Evolutionary conservation across 1,140 invertebrate genomes (phyloP), one percentile per base, ranked within the genome.

Genomic region (Hyles euphorbiae): DNA sequence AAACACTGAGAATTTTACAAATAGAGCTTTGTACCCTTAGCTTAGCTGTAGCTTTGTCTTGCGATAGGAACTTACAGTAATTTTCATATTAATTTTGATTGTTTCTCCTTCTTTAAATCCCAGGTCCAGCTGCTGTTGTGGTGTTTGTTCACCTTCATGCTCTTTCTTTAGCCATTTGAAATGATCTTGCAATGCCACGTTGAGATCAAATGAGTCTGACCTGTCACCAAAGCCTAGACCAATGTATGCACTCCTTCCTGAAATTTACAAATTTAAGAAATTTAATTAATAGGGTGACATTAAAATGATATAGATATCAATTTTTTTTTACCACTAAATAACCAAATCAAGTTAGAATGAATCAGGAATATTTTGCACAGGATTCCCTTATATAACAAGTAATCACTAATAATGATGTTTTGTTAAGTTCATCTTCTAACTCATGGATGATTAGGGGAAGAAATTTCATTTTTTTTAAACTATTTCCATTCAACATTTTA

Each of bases 181-280:
- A 86, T 99, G 98, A 90, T 99, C 98, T 91, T 99, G 98, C 40
- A 99, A 91, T 32, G 98, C 95, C 22, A 99, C 98, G 91, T 99
- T 99, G 10, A 99, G 91, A 91, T 99, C 99, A 91, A 99, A 99
- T 53, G 98, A 99, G 88, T 99, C 98, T 12, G 97, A 98, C 72
- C 98, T 91, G 89, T 99, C 99, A 5, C 95, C 94, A 91, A 99
- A 99, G 48, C 98, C 98, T 56, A 99, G 91, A 6, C 98, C 98
- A 83, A 99, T 97, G 72, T 98, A 99, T n/a, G 98, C 98, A 70
- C 93, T 94, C 71, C 97, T 91, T n/a, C 96, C 95, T 95, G 81
- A 63, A 91, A 87, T 51, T 11, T 43, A 33, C 12, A 43, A 48
- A 11, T 34, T 11, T n/a, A 32, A 36, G 34, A 45, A 44, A 36